Base-by-base conservation (phyloP, 1,140 invertebrate species). In the Ostrea edulis region DNA sequence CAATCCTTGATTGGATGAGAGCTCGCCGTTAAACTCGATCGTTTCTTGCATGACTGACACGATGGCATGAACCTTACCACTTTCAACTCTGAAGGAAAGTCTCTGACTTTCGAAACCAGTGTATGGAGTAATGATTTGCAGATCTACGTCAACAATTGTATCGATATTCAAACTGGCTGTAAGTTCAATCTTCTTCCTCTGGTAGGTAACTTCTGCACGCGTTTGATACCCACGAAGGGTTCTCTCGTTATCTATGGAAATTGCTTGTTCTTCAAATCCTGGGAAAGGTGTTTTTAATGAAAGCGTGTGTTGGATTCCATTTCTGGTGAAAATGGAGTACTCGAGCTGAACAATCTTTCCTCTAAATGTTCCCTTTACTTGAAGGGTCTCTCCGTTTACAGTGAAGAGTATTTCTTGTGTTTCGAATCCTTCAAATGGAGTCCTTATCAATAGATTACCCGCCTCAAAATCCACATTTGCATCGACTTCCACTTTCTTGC, bases 371-470 rank as follows among this genome's bases (percentile, higher is more conserved):
- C 12, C 51, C 14, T 84, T 84, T 2, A 29, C 29, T 3, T 20
- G 12, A 35, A 44, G 52, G 53, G 7, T 20, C 17, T 12, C 51
- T 2, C 5, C 52, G 7, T 7, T 65, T 65, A 22, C 1, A 20
- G 17, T 65, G 3, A 2, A n/a, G 0, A 25, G n/a, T 8, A 62
- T 58, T 44, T 55, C 53, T 22, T n/a, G 22, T 81, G 35, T 44
- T 77, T 86, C 25, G 65, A 71, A 86, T 71, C 85, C 85, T 35
- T 53, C 22, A 54, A 71, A 86, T 71, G 85, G 85, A 52, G 85
- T 52, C 17, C 8, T 86, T 14, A 86, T 29, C 0, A n/a, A 22
- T 17, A 85, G 54, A 8, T 35, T 14, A 12, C 84, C 85, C 4
- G n/a, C 68, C 20, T 20, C 25, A 44, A 44, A 22, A 17, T 35